Evolutionary conservation across 2,888 invertebrate species (phyloP).

Genomic region (Spatulosminthurus flaviceps): DNA sequence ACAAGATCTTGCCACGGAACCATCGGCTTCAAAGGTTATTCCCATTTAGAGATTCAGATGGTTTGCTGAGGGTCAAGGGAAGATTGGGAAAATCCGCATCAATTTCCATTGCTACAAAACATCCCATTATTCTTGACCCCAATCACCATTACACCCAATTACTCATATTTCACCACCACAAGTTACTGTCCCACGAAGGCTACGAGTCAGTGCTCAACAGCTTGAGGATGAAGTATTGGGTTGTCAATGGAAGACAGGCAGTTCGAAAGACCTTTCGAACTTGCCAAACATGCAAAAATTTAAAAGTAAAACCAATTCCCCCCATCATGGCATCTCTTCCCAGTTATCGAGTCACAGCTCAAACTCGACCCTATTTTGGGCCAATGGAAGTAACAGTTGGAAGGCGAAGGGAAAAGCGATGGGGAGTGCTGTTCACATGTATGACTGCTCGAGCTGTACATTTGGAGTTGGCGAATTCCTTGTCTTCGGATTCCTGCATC

Average conservation of each 20-base stretch:
- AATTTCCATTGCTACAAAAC: neutral
- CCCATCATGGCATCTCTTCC: conserved; percentile 64
- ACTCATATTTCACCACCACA: neutral
- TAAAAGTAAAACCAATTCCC: conserved; percentile 50
- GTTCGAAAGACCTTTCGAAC: conserved; percentile 33
- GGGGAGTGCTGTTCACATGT: conserved; percentile 27
- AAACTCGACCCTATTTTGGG: conserved; percentile 55
- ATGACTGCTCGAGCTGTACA: neutral
- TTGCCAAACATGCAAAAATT: conserved; percentile 49
- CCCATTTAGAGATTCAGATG: too few relatives aligned
- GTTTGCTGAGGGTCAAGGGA: too few relatives aligned
- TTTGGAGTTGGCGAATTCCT: neutral
- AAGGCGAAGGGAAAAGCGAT: conserved; percentile 30
- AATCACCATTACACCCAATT: neutral
- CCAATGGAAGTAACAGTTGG: conserved; percentile 43
- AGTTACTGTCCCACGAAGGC: neutral
- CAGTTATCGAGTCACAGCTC: conserved; percentile 50
- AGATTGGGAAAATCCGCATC: too few relatives aligned
- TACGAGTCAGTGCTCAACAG: conserved; percentile 33
- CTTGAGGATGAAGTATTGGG: conserved; percentile 34
- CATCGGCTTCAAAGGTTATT: too few relatives aligned
- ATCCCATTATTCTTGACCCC: conserved; percentile 26
- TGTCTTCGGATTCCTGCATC: neutral
- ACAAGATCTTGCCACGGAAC: too few relatives aligned
- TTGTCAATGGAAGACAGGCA: conserved; percentile 21